A percentile compares a stretch with the other conserved stretches of the same genome.
phyloP scores from a whole-genome alignment of 2,888 invertebrate species.

The Limnephilus rhombicus region DNA sequence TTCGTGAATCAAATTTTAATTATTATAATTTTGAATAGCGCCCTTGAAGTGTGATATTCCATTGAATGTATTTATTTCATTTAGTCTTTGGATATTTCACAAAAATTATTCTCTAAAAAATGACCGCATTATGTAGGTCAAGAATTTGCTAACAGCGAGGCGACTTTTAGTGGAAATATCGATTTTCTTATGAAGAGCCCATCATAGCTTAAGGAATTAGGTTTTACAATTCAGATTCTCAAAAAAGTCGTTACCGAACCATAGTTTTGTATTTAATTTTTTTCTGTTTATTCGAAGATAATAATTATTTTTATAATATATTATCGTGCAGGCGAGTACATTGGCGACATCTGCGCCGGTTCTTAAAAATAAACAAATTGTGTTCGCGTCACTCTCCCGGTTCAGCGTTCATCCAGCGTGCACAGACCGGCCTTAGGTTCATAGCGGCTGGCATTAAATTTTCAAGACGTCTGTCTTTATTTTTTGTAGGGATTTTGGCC shows the following conservation, averaged over 20 bases:
- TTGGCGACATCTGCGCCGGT: background rate
- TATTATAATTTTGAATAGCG: background rate
- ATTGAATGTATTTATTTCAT: no score
- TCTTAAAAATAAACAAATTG: background rate
- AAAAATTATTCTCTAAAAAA: background rate
- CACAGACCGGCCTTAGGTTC: slow-evolving; percentile 31
- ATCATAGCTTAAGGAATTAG: background rate
- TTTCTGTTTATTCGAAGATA: no score
- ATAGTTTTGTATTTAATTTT: no score
- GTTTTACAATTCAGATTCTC: no score
- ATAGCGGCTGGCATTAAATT: slow-evolving; percentile 54
- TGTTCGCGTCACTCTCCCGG: background rate
- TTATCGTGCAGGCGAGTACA: background rate
- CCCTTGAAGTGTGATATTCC: no score
- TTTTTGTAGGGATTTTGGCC: slow-evolving; percentile 61
- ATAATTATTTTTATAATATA: background rate
- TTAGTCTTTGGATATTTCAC: background rate
- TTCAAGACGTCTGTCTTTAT: slow-evolving; percentile 56
- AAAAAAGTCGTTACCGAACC: no score
- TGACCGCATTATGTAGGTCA: background rate
- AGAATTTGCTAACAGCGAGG: background rate
- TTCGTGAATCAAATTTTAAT: background rate
- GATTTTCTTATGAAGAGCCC: background rate
- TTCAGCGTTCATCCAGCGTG: slow-evolving; percentile 30
- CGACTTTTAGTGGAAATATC: background rate